Conservation (phyloP, 2,113 vertebrate species). For the Dicerorhinus sumatrensis region DNA sequence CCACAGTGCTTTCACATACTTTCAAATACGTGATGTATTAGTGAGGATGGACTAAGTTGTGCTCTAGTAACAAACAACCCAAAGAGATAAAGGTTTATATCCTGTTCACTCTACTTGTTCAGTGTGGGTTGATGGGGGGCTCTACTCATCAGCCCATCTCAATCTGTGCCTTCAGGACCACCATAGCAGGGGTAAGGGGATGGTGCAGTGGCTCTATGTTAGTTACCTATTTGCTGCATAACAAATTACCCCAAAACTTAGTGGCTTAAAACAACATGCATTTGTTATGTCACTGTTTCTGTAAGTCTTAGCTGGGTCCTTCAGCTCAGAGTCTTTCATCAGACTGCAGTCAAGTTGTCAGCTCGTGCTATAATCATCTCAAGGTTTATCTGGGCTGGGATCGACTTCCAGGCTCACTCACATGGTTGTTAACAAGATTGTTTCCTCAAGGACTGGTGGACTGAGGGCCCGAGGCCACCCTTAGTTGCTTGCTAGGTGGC, state of each 20-base stretch:
- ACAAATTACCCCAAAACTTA: not conserved
- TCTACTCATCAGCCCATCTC: not conserved
- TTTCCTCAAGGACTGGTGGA: not conserved
- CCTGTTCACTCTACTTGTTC: not conserved
- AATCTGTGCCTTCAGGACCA: not conserved
- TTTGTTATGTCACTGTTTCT: not conserved
- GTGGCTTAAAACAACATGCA: not conserved
- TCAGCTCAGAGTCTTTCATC: not conserved
- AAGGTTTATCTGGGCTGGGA: not conserved
- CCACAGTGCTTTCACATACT: not conserved
- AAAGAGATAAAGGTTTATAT: not conserved
- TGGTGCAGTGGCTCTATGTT: not conserved
- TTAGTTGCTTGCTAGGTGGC: not conserved
- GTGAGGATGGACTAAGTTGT: not conserved
- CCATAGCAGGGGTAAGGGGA: not conserved
- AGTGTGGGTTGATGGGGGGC: not conserved
- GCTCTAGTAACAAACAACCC: not conserved
- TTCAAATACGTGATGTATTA: not conserved
- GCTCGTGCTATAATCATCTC: not conserved
- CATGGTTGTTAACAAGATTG: not conserved
- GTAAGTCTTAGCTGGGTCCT: not conserved
- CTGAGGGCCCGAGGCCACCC: not conserved
- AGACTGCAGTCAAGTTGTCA: not conserved
- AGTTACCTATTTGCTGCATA: not conserved
- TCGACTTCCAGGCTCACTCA: not conserved